Evolutionary conservation across 1,140 invertebrate genomes (phyloP).

Genomic region (Leptopilina boulardi): DNA sequence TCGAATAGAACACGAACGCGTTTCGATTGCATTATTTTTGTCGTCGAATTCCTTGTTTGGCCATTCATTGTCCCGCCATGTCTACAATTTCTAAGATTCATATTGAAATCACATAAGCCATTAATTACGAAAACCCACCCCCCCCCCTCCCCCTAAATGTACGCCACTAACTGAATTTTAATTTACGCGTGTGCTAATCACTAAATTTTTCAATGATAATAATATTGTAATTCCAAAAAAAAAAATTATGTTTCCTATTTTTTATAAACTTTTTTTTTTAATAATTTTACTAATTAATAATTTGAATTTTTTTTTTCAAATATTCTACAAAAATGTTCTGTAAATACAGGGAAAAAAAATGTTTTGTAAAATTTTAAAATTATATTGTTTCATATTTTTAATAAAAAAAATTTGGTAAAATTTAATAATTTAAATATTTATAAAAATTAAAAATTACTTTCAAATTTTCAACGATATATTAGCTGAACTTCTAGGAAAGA

Average conservation of each 20-base stretch:
- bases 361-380: no score
- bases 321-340: no score
- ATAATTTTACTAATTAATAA: no score
- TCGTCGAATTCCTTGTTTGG: conserved; percentile 4
- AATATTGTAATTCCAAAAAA: no score
- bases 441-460: neutral
- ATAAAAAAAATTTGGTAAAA: no score
- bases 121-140: neutral
- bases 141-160: neutral
- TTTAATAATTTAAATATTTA: neutral
- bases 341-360: no score
- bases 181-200: no score
- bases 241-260: no score
- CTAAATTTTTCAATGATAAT: no score
- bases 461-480: neutral
- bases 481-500: neutral
- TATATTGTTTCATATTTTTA: no score
- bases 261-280: no score
- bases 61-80: neutral
- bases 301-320: no score
- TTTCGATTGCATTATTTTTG: conserved; percentile 2
- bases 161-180: neutral
- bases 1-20: conserved; percentile 8
- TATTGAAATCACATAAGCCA: neutral
- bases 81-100: neutral